Conservation (phyloP, 2,888 invertebrate genomes). For the Agelastica alni region DNA sequence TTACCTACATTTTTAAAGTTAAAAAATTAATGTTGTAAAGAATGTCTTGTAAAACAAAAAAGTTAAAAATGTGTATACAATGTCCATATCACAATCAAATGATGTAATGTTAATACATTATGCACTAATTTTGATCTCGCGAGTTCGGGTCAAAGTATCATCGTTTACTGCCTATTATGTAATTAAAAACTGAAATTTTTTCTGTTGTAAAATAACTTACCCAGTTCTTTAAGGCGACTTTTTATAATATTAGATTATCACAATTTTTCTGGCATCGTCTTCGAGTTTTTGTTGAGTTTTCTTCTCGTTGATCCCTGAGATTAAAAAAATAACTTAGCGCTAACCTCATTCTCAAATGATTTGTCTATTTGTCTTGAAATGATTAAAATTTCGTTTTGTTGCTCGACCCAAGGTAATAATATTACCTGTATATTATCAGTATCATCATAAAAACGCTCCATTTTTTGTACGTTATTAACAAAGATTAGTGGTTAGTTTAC, state of each 20-base stretch:
- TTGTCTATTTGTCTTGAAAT: conserved; percentile 27
- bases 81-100: too few species aligned
- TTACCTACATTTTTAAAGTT: too few species aligned
- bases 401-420: conserved; percentile 31
- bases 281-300: conserved; percentile 22
- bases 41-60: not conserved
- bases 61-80: too few species aligned
- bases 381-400: conserved; percentile 23
- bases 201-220: conserved; percentile 1
- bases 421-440: conserved; percentile 23
- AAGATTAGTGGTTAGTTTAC: too few species aligned
- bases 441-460: conserved; percentile 28
- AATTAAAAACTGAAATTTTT: too few species aligned
- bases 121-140: too few species aligned
- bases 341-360: conserved; percentile 26
- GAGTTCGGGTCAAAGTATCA: too few species aligned
- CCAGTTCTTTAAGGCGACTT: conserved; percentile 21
- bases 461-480: not conserved
- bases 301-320: conserved; percentile 10
- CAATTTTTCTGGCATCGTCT: conserved; percentile 30
- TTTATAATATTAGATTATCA: conserved; percentile 22
- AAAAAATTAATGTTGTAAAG: too few species aligned
- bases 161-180: too few species aligned
- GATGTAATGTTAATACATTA: too few species aligned
- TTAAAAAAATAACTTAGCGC: conserved; percentile 27